phyloP scores from a whole-genome alignment of 1,140 invertebrate genomes.

The Zaprionus ghesquierei region DNA sequence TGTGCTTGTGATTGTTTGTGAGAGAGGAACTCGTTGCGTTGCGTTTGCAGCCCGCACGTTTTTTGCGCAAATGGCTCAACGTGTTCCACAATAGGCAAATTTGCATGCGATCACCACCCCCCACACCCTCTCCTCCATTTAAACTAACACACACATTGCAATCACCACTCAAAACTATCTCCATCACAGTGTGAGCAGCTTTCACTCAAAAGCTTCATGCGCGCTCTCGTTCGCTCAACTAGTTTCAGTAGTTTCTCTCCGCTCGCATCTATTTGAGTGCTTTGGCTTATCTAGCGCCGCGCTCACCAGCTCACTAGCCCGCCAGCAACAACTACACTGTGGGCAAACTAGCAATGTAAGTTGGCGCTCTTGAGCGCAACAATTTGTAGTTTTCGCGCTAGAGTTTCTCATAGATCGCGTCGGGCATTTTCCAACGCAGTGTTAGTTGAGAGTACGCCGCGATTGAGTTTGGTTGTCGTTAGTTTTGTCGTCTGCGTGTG shows the following conservation, averaged over 20 bases:
- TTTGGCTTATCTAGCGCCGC: slow-evolving; percentile 40
- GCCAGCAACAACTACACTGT: too few relatives aligned
- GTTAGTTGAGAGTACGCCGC: slow-evolving; percentile 51
- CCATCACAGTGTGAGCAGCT: background rate
- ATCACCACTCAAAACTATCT: background rate
- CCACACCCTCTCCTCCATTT: background rate
- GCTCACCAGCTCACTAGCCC: background rate
- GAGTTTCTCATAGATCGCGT: slow-evolving; percentile 38
- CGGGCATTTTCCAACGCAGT: slow-evolving; percentile 49
- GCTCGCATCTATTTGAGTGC: slow-evolving; percentile 56
- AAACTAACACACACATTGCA: background rate
- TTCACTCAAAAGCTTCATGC: slow-evolving; percentile 41
- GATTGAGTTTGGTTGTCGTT: slow-evolving; percentile 52
- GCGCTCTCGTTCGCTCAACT: slow-evolving; percentile 49
- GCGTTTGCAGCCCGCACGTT: background rate
- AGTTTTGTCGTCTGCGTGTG: slow-evolving; percentile 22
- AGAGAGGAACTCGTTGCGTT: background rate
- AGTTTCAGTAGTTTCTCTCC: slow-evolving; percentile 42
- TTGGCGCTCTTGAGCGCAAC: slow-evolving; percentile 59
- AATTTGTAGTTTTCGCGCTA: slow-evolving; percentile 32
- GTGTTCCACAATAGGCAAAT: background rate
- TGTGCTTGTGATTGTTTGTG: background rate
- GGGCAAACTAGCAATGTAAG: slow-evolving; percentile 65
- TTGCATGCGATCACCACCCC: background rate
- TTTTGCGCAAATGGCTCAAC: background rate